Evolutionary conservation across 1,140 invertebrate species (phyloP).

Genomic region (Cotesia chilonis): DNA sequence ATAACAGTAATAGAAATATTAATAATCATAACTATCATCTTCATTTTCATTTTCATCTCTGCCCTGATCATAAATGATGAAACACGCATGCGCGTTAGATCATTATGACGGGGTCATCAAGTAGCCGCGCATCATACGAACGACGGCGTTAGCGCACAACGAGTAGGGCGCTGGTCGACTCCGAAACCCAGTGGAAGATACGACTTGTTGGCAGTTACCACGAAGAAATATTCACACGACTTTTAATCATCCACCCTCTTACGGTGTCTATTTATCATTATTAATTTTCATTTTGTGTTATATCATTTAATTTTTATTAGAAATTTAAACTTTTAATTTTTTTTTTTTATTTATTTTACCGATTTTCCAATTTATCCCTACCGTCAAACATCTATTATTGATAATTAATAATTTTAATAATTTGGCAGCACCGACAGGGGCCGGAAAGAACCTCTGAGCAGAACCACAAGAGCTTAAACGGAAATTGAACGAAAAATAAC

Average conservation of each 20-base stretch:
- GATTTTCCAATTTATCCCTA: too few species aligned
- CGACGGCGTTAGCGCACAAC: slow-evolving; percentile 65
- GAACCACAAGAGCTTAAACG: neutral
- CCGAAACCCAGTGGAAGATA: slow-evolving; percentile 57
- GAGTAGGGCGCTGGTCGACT: slow-evolving; percentile 66
- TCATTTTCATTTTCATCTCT: too few species aligned
- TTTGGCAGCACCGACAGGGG: slow-evolving; percentile 37
- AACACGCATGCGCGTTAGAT: slow-evolving; percentile 53
- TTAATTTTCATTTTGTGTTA: neutral
- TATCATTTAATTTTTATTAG: neutral
- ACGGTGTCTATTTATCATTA: slow-evolving; percentile 31
- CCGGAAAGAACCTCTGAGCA: slow-evolving; percentile 30
- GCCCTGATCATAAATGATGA: slow-evolving; percentile 35
- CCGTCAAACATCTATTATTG: too few species aligned
- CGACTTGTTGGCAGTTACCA: slow-evolving; percentile 42
- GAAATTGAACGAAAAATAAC: slow-evolving; percentile 24
- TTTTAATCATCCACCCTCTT: slow-evolving; percentile 30
- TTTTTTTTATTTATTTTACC: slow-evolving; percentile 13
- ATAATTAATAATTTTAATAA: neutral
- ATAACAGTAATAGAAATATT: neutral
- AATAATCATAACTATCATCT: too few species aligned
- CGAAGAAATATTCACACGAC: slow-evolving; percentile 36
- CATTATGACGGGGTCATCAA: slow-evolving; percentile 59
- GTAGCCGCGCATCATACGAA: slow-evolving; percentile 63
- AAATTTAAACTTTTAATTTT: slow-evolving; percentile 7